A percentile compares a stretch with the other conserved stretches of the same genome.
Conservation (phyloP, 2,797 vertebrate genomes). For the Podargus strigoides region DNA sequence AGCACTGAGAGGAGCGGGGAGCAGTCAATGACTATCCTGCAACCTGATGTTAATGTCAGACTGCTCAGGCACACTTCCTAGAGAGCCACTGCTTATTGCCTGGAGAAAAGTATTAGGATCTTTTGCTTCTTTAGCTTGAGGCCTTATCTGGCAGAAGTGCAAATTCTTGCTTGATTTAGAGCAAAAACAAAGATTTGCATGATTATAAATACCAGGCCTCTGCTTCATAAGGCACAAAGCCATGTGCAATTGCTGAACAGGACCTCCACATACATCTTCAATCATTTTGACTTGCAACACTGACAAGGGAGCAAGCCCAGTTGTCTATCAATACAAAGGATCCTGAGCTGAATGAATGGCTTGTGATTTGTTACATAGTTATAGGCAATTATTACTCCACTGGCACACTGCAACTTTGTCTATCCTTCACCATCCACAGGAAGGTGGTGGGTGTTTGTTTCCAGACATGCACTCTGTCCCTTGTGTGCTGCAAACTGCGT, state of each 20-base stretch:
- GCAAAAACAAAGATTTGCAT: background rate
- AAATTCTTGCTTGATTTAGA: background rate
- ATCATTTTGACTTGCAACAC: background rate
- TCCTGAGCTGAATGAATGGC: background rate
- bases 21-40: background rate
- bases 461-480: fast-evolving
- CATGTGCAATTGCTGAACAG: background rate
- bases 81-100: background rate
- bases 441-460: background rate
- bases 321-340: background rate
- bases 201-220: background rate
- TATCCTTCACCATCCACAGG: background rate
- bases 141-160: background rate
- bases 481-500: fast-evolving
- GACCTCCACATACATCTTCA: background rate
- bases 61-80: background rate
- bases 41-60: background rate
- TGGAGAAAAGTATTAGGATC: background rate
- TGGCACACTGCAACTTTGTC: background rate
- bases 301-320: background rate
- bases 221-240: background rate
- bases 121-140: background rate
- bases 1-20: background rate
- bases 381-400: background rate
- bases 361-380: background rate